phyloP scores from a whole-genome alignment of 1,140 invertebrate genomes.

The Drosophila sp. region DNA sequence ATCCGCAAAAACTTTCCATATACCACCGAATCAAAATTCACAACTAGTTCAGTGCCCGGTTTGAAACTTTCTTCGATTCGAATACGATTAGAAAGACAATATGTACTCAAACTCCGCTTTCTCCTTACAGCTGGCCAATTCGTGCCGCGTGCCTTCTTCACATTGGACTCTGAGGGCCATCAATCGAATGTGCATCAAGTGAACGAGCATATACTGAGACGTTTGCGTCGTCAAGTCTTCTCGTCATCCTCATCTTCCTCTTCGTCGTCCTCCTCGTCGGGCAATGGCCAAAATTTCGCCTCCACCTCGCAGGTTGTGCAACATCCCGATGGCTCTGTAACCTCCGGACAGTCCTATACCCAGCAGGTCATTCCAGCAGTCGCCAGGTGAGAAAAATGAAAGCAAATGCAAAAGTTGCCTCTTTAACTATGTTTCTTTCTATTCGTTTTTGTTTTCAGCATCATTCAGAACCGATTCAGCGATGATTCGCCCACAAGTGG shows the following conservation, averaged over 20 bases:
- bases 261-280: constrained; percentile 62
- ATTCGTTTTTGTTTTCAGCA: not conserved
- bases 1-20: constrained; percentile 1
- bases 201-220: constrained; percentile 62
- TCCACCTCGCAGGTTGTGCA: constrained; percentile 24
- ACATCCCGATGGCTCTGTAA: constrained; percentile 37
- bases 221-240: constrained; percentile 65
- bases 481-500: constrained; percentile 44
- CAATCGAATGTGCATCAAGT: constrained; percentile 66
- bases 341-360: constrained; percentile 19
- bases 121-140: constrained; percentile 65
- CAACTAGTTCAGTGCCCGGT: not conserved
- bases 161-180: constrained; percentile 68
- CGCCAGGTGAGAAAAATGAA: not conserved
- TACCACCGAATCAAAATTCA: not conserved
- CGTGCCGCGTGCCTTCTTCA: constrained; percentile 69
- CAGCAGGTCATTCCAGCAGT: constrained; percentile 17
- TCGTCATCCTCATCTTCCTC: constrained; percentile 55
- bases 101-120: constrained; percentile 10
- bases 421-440: too few species aligned
- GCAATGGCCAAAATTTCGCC: constrained; percentile 31
- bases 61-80: not conserved
- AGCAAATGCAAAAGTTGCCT: not conserved
- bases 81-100: not conserved
- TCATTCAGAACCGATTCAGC: constrained; percentile 45